phyloP scores from a whole-genome alignment of 2,888 invertebrate genomes.

The Crocallis elinguaria region DNA sequence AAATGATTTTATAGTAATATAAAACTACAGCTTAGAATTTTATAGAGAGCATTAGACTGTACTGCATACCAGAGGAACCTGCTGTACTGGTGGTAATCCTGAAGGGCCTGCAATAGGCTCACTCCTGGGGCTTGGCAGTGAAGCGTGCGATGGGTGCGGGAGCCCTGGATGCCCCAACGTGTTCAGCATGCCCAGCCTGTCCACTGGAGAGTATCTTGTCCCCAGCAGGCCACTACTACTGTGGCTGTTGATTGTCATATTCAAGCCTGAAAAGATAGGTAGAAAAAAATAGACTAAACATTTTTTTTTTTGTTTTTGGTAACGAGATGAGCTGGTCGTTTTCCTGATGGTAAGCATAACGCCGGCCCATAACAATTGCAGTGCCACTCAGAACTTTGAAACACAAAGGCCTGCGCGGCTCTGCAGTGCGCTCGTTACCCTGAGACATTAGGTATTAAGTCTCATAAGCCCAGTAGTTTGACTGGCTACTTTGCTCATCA shows the following conservation, averaged over 20 bases:
- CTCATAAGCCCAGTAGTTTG: too few species aligned
- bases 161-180: slow-evolving; percentile 70
- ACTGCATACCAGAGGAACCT: slow-evolving; percentile 92
- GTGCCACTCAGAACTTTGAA: too few species aligned
- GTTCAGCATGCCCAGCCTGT: slow-evolving; percentile 72
- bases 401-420: too few species aligned
- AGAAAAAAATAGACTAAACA: not conserved
- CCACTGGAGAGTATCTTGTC: slow-evolving; percentile 74
- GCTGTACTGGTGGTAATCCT: slow-evolving; percentile 93
- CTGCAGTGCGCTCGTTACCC: too few species aligned
- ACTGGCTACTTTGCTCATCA: too few species aligned
- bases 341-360: too few species aligned
- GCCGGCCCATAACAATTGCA: too few species aligned
- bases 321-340: too few species aligned
- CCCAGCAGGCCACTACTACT: slow-evolving; percentile 64
- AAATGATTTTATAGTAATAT: too few species aligned
- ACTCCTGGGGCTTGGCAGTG: slow-evolving; percentile 87
- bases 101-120: slow-evolving; percentile 93
- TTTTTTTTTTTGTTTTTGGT: too few species aligned
- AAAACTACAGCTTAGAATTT: too few species aligned
- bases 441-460: too few species aligned
- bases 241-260: slow-evolving; percentile 86
- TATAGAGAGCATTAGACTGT: not conserved
- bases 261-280: slow-evolving; percentile 76
- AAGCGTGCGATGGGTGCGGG: slow-evolving; percentile 66